phyloP scores from a whole-genome alignment of 2,888 invertebrate species.

The Odontocerum albicorne region DNA sequence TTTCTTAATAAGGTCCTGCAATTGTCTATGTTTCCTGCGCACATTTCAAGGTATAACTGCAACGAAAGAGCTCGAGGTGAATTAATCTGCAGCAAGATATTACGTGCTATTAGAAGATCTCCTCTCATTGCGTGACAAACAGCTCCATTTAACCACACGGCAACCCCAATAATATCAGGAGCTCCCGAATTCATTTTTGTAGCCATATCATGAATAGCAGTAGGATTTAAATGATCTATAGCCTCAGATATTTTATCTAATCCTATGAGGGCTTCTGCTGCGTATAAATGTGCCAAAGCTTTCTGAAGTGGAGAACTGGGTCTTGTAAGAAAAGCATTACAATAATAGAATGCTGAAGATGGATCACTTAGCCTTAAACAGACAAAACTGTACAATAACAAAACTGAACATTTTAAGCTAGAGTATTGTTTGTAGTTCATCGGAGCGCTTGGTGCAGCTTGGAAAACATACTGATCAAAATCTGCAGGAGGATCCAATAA shows the following conservation, averaged over 20 bases:
- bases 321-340: slow-evolving; percentile 71
- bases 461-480: slow-evolving; percentile 45
- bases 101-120: slow-evolving; percentile 52
- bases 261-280: slow-evolving; percentile 83
- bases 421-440: slow-evolving; percentile 63
- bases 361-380: slow-evolving; percentile 81
- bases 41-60: slow-evolving; percentile 61
- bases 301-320: slow-evolving; percentile 63
- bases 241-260: slow-evolving; percentile 83
- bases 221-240: slow-evolving; percentile 78
- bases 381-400: slow-evolving; percentile 83
- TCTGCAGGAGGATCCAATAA: slow-evolving; percentile 53
- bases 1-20: slow-evolving; percentile 53
- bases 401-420: slow-evolving; percentile 64
- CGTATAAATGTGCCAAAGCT: slow-evolving; percentile 84
- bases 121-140: slow-evolving; percentile 53
- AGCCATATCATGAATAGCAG: slow-evolving; percentile 62
- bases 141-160: slow-evolving; percentile 58
- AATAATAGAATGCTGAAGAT: slow-evolving; percentile 74
- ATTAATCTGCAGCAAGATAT: slow-evolving; percentile 54
- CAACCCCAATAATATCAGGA: slow-evolving; percentile 54
- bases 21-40: slow-evolving; percentile 56
- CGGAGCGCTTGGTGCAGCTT: slow-evolving; percentile 64
- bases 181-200: slow-evolving; percentile 51
- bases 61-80: slow-evolving; percentile 53